Percentiles rank a stretch among this genome's conserved stretches.
phyloP scores from a whole-genome alignment of 2,888 invertebrate genomes.

The Drosophila nigricruria region DNA sequence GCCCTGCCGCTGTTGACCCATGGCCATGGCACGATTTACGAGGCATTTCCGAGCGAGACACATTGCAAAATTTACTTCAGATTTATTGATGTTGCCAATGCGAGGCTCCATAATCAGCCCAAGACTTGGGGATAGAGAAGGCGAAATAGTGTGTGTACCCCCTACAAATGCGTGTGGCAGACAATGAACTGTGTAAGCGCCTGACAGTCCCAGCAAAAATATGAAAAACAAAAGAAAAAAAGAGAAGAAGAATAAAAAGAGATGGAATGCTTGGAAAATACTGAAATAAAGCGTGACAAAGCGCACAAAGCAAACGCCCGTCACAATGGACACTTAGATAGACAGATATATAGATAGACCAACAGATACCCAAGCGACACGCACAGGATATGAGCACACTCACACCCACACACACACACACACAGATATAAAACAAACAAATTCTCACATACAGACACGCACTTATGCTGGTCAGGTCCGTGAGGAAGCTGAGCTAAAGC shows the following conservation, averaged over 20 bases:
- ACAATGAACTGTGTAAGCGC: slow-evolving; percentile 64
- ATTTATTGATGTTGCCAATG: slow-evolving; percentile 79
- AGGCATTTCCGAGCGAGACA: slow-evolving; percentile 82
- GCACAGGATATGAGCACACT: slow-evolving; percentile 65
- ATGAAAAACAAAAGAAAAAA: slow-evolving; percentile 50
- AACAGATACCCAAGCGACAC: slow-evolving; percentile 58
- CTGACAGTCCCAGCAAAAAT: slow-evolving; percentile 42
- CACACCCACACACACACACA: slow-evolving; percentile 18
- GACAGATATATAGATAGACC: slow-evolving; percentile 60
- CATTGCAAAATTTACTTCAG: slow-evolving; percentile 81
- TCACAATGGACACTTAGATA: slow-evolving; percentile 74
- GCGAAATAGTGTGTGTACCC: slow-evolving; percentile 9
- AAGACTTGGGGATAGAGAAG: slow-evolving; percentile 7
- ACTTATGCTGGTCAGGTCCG: slow-evolving; percentile 59
- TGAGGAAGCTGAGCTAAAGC: slow-evolving; percentile 26
- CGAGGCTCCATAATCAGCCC: slow-evolving; percentile 48
- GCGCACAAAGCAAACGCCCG: slow-evolving; percentile 62
- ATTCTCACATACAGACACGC: slow-evolving; percentile 50
- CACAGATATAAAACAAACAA: slow-evolving; percentile 62
- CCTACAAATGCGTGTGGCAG: slow-evolving; percentile 53
- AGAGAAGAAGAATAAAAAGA: neutral
- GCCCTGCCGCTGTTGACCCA: slow-evolving; percentile 66
- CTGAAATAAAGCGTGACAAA: slow-evolving; percentile 74
- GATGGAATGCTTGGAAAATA: slow-evolving; percentile 40
- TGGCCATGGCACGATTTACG: slow-evolving; percentile 82